phyloP scores from a whole-genome alignment of 2,113 vertebrate genomes.

The Pithys albifrons region DNA sequence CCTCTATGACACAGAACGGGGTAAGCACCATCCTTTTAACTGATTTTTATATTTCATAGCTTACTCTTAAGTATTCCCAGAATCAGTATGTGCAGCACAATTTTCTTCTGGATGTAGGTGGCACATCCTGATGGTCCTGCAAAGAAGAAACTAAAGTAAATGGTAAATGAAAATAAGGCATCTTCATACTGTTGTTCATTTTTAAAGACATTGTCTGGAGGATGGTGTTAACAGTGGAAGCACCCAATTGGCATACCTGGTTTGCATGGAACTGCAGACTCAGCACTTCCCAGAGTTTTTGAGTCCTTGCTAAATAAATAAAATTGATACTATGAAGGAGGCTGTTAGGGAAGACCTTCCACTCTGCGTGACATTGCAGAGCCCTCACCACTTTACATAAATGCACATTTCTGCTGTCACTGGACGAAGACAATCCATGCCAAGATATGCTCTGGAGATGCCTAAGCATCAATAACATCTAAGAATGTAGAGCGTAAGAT shows the following conservation, averaged over 20 bases:
- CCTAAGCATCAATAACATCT: neutral
- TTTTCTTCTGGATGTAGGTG: neutral
- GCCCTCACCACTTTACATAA: neutral
- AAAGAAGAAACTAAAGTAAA: neutral
- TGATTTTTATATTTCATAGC: neutral
- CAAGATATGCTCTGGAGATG: neutral
- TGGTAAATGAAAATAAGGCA: neutral
- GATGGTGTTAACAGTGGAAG: neutral
- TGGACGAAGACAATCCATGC: neutral
- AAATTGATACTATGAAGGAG: neutral
- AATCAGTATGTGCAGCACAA: neutral
- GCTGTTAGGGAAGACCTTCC: neutral
- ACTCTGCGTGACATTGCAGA: neutral
- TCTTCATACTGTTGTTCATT: neutral
- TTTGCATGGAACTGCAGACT: neutral
- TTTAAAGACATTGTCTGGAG: neutral
- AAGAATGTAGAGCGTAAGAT: neutral
- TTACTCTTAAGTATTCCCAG: neutral
- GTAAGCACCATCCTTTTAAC: slow-evolving; percentile 74
- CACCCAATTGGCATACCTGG: neutral
- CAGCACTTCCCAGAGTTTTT: neutral
- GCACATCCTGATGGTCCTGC: neutral
- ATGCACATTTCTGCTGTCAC: neutral
- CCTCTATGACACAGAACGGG: slow-evolving; percentile 96
- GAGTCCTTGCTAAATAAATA: neutral